A percentile compares a stretch with the other conserved stretches of the same genome.
Conservation (phyloP, 2,797 vertebrate species). For the Cryptoprocta ferox region DNA sequence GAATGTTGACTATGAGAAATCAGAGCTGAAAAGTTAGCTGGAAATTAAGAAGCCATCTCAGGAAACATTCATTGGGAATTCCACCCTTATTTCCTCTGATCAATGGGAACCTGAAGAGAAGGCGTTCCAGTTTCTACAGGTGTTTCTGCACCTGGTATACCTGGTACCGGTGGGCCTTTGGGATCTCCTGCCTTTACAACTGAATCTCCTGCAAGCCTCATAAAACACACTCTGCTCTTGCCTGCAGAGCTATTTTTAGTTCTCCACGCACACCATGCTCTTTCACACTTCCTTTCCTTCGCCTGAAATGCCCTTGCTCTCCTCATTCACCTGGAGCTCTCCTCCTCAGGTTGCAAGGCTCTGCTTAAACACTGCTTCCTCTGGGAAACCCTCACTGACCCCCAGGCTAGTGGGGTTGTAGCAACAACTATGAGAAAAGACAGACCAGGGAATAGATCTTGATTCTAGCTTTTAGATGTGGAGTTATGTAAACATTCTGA, state of each 20-base stretch:
- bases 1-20: constrained; percentile 46
- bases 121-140: not conserved
- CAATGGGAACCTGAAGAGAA: not conserved
- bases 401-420: not conserved
- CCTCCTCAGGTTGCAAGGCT: not conserved
- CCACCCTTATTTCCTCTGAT: not conserved
- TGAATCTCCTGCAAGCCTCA: not conserved
- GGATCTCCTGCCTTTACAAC: not conserved
- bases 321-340: not conserved
- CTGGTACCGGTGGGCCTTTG: not conserved
- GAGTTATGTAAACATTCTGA: not conserved
- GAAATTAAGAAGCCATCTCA: constrained; percentile 20
- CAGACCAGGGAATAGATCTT: not conserved
- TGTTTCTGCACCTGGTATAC: not conserved
- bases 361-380: not conserved
- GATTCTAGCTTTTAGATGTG: constrained; percentile 1
- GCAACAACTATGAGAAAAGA: constrained; percentile 15
- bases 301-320: constrained; percentile 30
- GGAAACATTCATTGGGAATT: not conserved
- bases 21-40: constrained; percentile 35
- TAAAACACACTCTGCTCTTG: not conserved
- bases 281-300: not conserved
- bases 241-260: not conserved
- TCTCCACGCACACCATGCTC: not conserved
- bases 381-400: not conserved